These are phyloP conservation scores for Casuarius casuarius DNA, from an alignment of 2,113 vertebrate species.

Conservation along the genomic window DNA sequence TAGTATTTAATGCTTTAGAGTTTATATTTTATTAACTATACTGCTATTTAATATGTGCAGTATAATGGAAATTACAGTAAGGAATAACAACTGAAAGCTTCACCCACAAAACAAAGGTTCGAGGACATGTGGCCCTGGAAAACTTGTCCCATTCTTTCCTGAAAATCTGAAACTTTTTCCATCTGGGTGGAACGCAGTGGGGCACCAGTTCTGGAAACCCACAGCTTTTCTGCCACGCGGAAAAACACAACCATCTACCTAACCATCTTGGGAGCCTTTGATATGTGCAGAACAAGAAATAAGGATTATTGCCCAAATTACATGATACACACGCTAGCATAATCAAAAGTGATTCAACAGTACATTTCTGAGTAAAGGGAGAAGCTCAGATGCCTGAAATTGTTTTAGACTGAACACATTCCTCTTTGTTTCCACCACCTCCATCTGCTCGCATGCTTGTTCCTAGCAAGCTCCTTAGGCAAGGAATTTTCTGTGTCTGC, in stretches of 20 bases:
- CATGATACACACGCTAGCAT: rapidly evolving
- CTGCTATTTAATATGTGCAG: background rate
- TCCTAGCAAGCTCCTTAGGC: background rate
- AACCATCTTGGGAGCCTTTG: background rate
- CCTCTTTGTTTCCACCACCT: background rate
- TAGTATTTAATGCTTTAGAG: background rate
- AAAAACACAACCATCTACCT: background rate
- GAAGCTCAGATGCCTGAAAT: background rate
- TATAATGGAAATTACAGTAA: background rate
- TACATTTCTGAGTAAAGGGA: background rate
- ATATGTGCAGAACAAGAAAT: background rate
- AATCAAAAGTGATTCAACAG: background rate
- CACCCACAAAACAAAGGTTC: background rate
- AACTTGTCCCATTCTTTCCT: background rate
- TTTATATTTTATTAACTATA: background rate
- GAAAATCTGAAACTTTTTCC: background rate
- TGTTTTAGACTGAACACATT: background rate
- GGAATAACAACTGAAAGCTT: background rate
- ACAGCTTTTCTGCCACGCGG: background rate
- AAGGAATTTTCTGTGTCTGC: background rate
- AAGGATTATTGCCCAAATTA: background rate
- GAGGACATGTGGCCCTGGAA: background rate
- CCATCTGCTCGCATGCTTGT: background rate
- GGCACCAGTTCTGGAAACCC: background rate
- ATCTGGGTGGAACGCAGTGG: background rate